Percentiles rank a stretch among this genome's conserved stretches.
Conservation (phyloP, 2,797 vertebrate species). For the Ctenochaetus hawaiiensis region DNA sequence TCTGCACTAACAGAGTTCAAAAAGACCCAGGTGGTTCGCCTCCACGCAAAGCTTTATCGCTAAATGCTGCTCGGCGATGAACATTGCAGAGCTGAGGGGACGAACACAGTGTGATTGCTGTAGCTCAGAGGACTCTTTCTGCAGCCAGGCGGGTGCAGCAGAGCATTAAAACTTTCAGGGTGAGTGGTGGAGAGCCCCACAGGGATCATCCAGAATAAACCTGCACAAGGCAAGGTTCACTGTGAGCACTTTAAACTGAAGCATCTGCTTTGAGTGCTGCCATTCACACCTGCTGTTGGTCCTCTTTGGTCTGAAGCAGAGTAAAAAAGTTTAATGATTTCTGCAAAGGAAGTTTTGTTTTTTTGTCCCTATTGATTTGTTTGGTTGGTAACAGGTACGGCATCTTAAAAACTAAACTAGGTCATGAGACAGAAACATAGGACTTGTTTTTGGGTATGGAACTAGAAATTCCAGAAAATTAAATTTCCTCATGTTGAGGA, state of each 20-base stretch:
- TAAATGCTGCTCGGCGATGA: not conserved
- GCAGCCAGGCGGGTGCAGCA: not conserved
- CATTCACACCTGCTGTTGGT: not conserved
- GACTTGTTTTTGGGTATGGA: not conserved
- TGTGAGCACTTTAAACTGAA: not conserved
- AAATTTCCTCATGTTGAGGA: not conserved
- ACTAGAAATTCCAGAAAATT: not conserved
- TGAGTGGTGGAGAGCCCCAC: slow-evolving; percentile 1
- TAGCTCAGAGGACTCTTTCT: not conserved
- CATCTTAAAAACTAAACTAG: not conserved
- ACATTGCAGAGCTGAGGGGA: not conserved
- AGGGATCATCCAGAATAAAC: not conserved
- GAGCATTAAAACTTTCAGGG: not conserved
- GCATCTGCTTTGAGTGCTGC: slow-evolving; percentile 15
- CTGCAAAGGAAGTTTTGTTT: not conserved
- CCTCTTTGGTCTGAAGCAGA: not conserved
- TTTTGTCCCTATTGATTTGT: not conserved
- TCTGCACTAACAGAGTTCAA: slow-evolving; percentile 16
- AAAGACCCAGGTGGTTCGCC: slow-evolving; percentile 27
- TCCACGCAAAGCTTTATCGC: not conserved
- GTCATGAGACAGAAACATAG: not conserved
- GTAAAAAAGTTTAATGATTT: not conserved
- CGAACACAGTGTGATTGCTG: not conserved
- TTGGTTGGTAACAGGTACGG: not conserved
- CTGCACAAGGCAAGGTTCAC: slow-evolving; percentile 1